Evolutionary conservation across 2,797 vertebrate genomes (phyloP).

Genomic region (Orestias chungarensis): DNA sequence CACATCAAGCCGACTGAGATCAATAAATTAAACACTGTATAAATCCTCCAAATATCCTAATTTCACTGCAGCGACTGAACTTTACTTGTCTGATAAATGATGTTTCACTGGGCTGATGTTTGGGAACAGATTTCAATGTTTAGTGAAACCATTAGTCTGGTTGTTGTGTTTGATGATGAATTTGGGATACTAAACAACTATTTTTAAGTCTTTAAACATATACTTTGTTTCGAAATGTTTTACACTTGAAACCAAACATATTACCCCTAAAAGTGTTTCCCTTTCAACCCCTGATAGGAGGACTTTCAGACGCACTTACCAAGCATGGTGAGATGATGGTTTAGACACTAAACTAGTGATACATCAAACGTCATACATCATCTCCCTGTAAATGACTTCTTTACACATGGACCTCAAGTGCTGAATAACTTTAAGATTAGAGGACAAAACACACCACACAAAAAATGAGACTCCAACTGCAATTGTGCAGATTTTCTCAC

Average conservation of each 20-base stretch:
- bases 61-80: slow-evolving; percentile 9
- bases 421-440: background rate
- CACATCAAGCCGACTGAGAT: slow-evolving; percentile 60
- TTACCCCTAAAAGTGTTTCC: background rate
- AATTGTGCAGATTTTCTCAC: too few relatives aligned
- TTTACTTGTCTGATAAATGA: background rate
- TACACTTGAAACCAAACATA: background rate
- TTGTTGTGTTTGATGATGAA: background rate
- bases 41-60: slow-evolving; percentile 47
- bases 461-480: too few relatives aligned
- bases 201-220: background rate
- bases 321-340: background rate
- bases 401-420: background rate
- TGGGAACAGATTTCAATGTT: background rate
- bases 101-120: background rate
- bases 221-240: background rate
- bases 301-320: background rate
- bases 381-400: too few relatives aligned
- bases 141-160: background rate
- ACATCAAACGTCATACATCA: background rate
- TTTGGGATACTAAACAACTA: background rate
- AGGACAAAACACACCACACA: too few relatives aligned
- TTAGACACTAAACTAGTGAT: too few relatives aligned
- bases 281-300: background rate
- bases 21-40: slow-evolving; percentile 68